A percentile compares a stretch with the other conserved stretches of the same genome.
These are phyloP conservation scores for Palythoa caribaeorum DNA, from an alignment of 92 coral and sea anemone species.

Conservation along the genomic window DNA sequence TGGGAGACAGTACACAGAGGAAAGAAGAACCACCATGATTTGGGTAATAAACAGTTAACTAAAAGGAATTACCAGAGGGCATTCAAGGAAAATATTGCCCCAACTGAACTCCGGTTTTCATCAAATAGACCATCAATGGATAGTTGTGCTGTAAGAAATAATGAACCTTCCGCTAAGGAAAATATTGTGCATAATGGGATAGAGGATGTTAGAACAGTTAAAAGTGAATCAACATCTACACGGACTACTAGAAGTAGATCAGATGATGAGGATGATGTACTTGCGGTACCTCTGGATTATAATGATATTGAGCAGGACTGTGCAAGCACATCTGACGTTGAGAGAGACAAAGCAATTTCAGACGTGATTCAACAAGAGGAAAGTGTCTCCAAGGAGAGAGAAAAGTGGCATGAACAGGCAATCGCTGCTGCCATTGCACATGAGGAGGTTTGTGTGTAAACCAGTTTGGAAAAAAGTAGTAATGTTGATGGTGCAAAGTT, in stretches of 20 bases:
- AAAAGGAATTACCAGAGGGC: constrained; percentile 25
- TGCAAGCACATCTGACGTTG: constrained; percentile 81
- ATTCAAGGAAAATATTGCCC: constrained; percentile 31
- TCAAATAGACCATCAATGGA: not conserved
- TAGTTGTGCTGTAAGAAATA: constrained; percentile 6
- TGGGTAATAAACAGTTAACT: not conserved
- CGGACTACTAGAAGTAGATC: constrained; percentile 18
- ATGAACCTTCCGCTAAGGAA: constrained; percentile 7
- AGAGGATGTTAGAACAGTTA: not conserved
- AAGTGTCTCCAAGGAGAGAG: constrained; percentile 82
- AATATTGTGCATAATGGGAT: constrained; percentile 1
- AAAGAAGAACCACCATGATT: constrained; percentile 68
- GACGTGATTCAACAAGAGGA: constrained; percentile 92
- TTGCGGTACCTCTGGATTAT: constrained; percentile 69
- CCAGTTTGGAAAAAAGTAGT: not conserved
- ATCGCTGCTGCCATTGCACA: constrained; percentile 97
- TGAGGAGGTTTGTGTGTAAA: constrained; percentile 54
- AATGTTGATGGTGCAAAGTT: not conserved
- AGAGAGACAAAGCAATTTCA: constrained; percentile 94
- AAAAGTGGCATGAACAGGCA: constrained; percentile 86
- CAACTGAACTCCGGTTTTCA: not conserved
- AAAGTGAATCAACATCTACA: not conserved
- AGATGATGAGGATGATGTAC: constrained; percentile 62
- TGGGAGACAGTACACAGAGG: constrained; percentile 98
- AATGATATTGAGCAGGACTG: constrained; percentile 77